Conservation (phyloP, 2,113 vertebrate genomes). For the Egretta garzetta region DNA sequence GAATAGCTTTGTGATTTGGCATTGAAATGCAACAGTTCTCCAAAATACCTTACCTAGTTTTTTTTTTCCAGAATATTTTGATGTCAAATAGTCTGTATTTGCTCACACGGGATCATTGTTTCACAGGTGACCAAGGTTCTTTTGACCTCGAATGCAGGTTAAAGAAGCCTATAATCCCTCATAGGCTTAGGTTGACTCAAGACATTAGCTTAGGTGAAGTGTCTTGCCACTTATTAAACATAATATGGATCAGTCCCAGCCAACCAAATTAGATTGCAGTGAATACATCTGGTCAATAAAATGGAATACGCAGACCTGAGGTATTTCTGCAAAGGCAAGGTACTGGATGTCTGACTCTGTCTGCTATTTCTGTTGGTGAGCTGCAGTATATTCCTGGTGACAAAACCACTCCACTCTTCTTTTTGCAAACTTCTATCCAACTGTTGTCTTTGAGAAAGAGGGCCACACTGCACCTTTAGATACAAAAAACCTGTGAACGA, state of each 20-base stretch:
- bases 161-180: background rate
- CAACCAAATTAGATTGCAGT: background rate
- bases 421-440: background rate
- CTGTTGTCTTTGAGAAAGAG: background rate
- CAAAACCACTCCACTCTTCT: background rate
- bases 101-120: background rate
- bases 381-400: background rate
- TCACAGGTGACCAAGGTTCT: background rate
- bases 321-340: background rate
- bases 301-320: background rate
- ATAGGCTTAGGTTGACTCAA: background rate
- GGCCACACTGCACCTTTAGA: background rate
- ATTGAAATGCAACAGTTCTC: rapidly evolving
- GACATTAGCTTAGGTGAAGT: background rate
- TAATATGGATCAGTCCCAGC: background rate
- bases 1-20: background rate
- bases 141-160: background rate
- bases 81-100: background rate
- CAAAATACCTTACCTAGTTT: background rate
- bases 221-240: background rate
- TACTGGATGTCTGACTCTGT: background rate
- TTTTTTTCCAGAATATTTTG: background rate
- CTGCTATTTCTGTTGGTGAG: background rate
- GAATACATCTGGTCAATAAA: background rate
- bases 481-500: too few species aligned